Evolutionary conservation across 1,140 invertebrate species (phyloP), one percentile per base, ranked within the genome.

Genomic region (Drosophila mauritiana): DNA sequence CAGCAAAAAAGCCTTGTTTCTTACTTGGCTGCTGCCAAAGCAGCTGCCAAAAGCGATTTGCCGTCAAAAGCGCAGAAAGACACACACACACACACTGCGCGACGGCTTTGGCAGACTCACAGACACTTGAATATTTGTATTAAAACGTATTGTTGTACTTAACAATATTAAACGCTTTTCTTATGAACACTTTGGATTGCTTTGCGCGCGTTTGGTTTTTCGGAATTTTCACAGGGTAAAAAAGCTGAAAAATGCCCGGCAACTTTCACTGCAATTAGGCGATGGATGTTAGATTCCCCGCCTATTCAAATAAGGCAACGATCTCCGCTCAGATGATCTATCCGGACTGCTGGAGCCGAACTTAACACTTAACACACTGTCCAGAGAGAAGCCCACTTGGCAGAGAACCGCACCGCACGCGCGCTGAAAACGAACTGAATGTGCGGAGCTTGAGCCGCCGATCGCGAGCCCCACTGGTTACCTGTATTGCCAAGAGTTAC

Each of bases 351-450:
- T 36, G 27, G 43, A 25, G 43, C 20, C 22, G 1, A n/a, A 20
- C 39, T 40, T 15, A 37, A 45, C 54, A 54, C 55, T 74, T 39
- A 42, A 42, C 27, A 74, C 58, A 62, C 42, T 52, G 55, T 72
- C 43, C 62, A 69, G 59, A 46, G 70, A 54, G 55, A 83, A 80
- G 85, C 20, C 65, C 62, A 68, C 49, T 69, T 75, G 72, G 54
- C 43, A 81, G 78, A 72, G 78, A 90, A 90, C 88, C 88, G 86
- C 88, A 90, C 88, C 88, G 86, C 88, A 90, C 82, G 88, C 88
- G 88, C 80, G 82, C 88, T 90, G 79, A 86, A 90, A 88, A 76
- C 88, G 88, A 90, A 90, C 88, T 90, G 88, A 90, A 86, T 83
- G 73, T 78, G 69, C 56, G 69, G 63, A 81, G 62, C 57, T 73